These are phyloP conservation scores for Mesochorus sp. DNA, from an alignment of 2,888 invertebrate species.

Conservation along the genomic window DNA sequence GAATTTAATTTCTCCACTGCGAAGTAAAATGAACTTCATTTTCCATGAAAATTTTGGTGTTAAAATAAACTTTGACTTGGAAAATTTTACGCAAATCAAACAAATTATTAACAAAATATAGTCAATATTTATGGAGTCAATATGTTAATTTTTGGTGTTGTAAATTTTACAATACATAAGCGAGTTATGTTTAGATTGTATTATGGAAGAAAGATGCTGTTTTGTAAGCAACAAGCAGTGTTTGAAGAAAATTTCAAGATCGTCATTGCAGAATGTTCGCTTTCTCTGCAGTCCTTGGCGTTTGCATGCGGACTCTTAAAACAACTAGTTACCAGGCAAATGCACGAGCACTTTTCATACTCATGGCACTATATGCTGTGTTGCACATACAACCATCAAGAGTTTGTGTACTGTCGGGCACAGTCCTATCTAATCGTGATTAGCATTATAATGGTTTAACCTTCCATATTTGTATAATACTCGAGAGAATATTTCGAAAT, in stretches of 20 bases:
- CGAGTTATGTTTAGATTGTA: constrained; percentile 1
- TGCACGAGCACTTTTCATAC: constrained; percentile 7
- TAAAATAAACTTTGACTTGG: neutral
- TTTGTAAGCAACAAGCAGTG: constrained; percentile 44
- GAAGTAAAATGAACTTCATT: no score
- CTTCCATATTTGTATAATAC: constrained; percentile 29
- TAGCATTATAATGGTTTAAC: constrained; percentile 57
- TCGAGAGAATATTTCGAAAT: constrained; percentile 9
- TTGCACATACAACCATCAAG: constrained; percentile 21
- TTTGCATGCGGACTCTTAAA: constrained; percentile 63
- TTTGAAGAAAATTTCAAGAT: constrained; percentile 54
- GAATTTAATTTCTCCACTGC: no score
- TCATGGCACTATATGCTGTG: neutral
- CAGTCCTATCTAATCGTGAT: constrained; percentile 58
- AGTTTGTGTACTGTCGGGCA: constrained; percentile 16
- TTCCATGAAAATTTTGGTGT: no score
- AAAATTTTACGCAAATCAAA: constrained; percentile 42
- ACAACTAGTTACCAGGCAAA: constrained; percentile 60
- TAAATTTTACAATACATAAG: neutral
- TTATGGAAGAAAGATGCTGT: constrained; percentile 1
- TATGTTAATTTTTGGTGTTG: neutral
- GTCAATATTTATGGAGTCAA: neutral
- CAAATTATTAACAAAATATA: constrained; percentile 40
- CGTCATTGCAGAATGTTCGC: constrained; percentile 50
- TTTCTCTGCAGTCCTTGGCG: constrained; percentile 44